A percentile compares a stretch with the other conserved stretches of the same genome.
Conservation (phyloP, 2,888 invertebrate genomes). For the Himalopsyche japonica region DNA sequence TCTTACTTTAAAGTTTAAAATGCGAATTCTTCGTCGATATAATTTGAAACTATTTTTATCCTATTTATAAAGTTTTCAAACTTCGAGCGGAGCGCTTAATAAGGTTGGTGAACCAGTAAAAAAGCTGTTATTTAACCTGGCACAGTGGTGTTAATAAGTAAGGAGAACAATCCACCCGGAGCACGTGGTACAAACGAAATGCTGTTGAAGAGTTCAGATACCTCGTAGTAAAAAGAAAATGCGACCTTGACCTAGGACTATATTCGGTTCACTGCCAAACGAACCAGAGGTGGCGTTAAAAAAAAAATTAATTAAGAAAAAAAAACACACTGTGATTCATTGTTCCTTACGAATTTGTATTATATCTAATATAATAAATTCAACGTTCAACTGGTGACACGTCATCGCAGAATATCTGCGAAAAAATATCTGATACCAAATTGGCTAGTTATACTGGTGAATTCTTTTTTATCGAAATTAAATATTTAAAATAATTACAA, state of each 20-base stretch:
- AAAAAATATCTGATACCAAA: too few relatives aligned
- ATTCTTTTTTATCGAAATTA: too few relatives aligned
- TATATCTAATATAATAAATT: too few relatives aligned
- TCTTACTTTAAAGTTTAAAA: not conserved
- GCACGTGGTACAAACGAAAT: conserved; percentile 28
- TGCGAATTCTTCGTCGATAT: not conserved
- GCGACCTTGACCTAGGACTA: conserved; percentile 41
- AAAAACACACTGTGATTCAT: too few relatives aligned
- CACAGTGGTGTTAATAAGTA: conserved; percentile 23
- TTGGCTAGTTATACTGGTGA: not conserved
- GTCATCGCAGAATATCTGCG: too few relatives aligned
- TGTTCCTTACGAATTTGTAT: too few relatives aligned
- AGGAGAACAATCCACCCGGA: conserved; percentile 15
- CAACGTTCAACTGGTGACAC: too few relatives aligned
- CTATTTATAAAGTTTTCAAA: conserved; percentile 9
- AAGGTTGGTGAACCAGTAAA: conserved; percentile 22
- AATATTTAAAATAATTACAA: too few relatives aligned
- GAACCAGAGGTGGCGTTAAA: conserved; percentile 30
- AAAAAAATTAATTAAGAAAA: too few relatives aligned
- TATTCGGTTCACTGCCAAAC: conserved; percentile 40
- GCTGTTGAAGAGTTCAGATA: conserved; percentile 33
- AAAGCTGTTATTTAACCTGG: conserved; percentile 17
- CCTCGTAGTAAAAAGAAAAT: conserved; percentile 40
- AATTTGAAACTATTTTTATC: conserved; percentile 25
- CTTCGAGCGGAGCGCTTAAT: conserved; percentile 15